These are phyloP conservation scores for Agrotis ipsilon DNA, from an alignment of 2,888 invertebrate species.

Conservation along the genomic window DNA sequence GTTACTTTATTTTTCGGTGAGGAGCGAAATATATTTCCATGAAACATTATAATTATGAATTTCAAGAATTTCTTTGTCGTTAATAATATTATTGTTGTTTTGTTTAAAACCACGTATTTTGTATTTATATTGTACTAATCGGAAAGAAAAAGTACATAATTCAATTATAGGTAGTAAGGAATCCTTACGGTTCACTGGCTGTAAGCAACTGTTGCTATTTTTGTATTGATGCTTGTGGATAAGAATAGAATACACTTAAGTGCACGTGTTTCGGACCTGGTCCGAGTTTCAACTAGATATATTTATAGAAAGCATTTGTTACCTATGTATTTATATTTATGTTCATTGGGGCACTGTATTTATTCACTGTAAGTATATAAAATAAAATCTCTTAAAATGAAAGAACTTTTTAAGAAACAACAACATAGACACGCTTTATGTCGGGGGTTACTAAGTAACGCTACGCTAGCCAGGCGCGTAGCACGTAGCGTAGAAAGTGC, in stretches of 20 bases:
- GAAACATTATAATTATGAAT: conserved; percentile 47
- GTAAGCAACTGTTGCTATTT: conserved; percentile 29
- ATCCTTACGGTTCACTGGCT: conserved; percentile 38
- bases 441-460: not conserved
- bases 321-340: not conserved
- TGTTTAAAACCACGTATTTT: too few relatives aligned
- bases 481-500: conserved; percentile 66
- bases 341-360: not conserved
- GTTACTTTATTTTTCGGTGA: conserved; percentile 54
- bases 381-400: not conserved
- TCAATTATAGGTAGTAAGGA: conserved; percentile 25
- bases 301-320: conserved; percentile 11
- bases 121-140: conserved; percentile 2
- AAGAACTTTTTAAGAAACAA: not conserved
- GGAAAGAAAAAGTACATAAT: conserved; percentile 18
- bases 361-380: not conserved
- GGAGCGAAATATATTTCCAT: conserved; percentile 50
- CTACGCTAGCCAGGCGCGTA: conserved; percentile 41
- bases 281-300: conserved; percentile 1
- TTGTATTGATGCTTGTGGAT: conserved; percentile 20
- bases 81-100: conserved; percentile 19
- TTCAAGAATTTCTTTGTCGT: conserved; percentile 40
- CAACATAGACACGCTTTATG: not conserved
- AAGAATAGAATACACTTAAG: conserved; percentile 20
- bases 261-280: conserved; percentile 3